Percentiles rank a stretch among this genome's conserved stretches.
Evolutionary conservation across 2,113 vertebrate species (phyloP).

Genomic region (Otocyon megalotis): DNA sequence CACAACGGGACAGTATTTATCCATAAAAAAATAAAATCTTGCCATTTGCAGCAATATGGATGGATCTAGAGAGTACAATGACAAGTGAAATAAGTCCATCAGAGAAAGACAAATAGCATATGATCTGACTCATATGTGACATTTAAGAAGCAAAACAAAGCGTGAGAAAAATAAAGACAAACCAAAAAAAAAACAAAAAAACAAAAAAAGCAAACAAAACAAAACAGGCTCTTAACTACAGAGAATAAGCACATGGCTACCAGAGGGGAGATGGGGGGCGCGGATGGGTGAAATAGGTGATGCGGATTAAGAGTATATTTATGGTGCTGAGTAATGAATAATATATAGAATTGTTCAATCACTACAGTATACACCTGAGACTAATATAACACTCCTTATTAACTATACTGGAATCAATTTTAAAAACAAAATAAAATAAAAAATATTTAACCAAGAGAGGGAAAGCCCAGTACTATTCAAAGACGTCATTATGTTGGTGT

Average conservation of each 20-base stretch:
- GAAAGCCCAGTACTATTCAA: not conserved
- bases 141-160: not conserved
- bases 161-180: not conserved
- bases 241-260: not conserved
- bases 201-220: too few species aligned
- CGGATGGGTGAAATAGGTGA: not conserved
- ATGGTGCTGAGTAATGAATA: not conserved
- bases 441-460: not conserved
- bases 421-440: not conserved
- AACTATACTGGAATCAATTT: not conserved
- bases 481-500: not conserved
- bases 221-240: not conserved
- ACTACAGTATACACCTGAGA: not conserved
- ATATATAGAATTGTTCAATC: not conserved
- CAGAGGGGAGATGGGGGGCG: not conserved
- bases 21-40: not conserved
- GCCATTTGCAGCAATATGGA: not conserved
- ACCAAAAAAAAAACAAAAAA: not conserved
- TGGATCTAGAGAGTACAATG: not conserved
- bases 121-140: not conserved
- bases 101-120: not conserved
- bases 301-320: not conserved
- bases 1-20: not conserved
- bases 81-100: not conserved
- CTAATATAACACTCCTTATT: not conserved